Evolutionary conservation across 2,113 vertebrate species (phyloP).

Genomic region (Tauraco erythrolophus): DNA sequence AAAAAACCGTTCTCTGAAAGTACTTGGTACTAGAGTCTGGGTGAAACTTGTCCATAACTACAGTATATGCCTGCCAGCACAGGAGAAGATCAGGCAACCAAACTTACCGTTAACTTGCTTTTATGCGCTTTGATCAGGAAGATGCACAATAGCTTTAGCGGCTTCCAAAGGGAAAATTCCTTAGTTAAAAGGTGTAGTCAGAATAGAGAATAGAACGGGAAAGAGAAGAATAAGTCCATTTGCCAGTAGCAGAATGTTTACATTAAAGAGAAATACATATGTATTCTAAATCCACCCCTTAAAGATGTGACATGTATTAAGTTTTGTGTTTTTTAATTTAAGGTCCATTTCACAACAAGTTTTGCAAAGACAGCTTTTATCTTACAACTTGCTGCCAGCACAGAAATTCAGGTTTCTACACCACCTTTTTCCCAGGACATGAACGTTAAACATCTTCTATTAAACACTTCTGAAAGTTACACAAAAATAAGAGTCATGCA

Average conservation of each 20-base stretch:
- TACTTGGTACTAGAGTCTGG: neutral
- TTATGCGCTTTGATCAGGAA: neutral
- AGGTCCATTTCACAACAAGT: neutral
- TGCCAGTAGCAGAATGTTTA: neutral
- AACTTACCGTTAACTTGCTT: neutral
- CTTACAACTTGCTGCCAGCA: neutral
- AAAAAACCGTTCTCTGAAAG: neutral
- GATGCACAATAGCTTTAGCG: neutral
- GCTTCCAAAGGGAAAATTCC: neutral
- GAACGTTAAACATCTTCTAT: neutral
- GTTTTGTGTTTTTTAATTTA: neutral
- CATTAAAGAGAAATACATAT: neutral
- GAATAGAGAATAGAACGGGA: neutral
- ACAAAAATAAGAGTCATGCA: neutral
- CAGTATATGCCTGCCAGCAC: neutral
- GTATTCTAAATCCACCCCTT: neutral
- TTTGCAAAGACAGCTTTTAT: neutral
- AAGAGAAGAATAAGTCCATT: neutral
- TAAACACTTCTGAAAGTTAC: neutral
- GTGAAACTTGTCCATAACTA: neutral
- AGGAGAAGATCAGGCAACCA: neutral
- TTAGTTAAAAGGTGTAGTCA: neutral
- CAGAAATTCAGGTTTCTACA: neutral
- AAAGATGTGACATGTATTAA: neutral
- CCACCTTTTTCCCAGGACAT: neutral